Evolutionary conservation across 2,888 invertebrate genomes (phyloP).

Genomic region (Pachydiplax longipennis): DNA sequence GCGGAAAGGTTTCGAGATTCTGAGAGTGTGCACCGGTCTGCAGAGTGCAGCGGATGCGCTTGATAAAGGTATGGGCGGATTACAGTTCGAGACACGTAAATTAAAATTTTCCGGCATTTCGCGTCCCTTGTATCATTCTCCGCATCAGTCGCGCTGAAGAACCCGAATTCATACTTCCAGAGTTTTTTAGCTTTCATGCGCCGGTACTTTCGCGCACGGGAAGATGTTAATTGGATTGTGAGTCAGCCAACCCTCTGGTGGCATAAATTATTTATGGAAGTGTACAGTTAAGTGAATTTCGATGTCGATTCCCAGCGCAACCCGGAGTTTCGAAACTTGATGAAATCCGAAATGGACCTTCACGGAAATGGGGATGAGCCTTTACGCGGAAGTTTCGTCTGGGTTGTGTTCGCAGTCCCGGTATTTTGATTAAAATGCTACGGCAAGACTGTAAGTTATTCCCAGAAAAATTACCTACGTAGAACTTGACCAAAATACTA

Average conservation of each 20-base stretch:
- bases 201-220: neutral
- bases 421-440: too few species aligned
- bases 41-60: neutral
- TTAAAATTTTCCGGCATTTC: neutral
- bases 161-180: too few species aligned
- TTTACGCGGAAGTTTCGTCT: too few species aligned
- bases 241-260: neutral
- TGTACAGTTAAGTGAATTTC: neutral
- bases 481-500: too few species aligned
- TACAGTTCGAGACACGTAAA: too few species aligned
- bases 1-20: conserved; percentile 15
- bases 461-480: too few species aligned
- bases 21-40: neutral
- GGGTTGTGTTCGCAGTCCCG: too few species aligned
- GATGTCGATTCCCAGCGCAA: neutral
- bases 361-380: too few species aligned
- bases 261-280: neutral
- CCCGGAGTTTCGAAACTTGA: neutral
- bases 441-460: too few species aligned
- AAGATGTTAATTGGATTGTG: neutral
- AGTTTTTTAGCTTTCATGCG: too few species aligned
- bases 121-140: neutral
- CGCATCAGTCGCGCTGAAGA: too few species aligned
- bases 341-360: neutral
- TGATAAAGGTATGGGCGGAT: neutral